Base-by-base conservation (phyloP, 1,140 invertebrate species). In the Pseudomyrmex dendroicus region DNA sequence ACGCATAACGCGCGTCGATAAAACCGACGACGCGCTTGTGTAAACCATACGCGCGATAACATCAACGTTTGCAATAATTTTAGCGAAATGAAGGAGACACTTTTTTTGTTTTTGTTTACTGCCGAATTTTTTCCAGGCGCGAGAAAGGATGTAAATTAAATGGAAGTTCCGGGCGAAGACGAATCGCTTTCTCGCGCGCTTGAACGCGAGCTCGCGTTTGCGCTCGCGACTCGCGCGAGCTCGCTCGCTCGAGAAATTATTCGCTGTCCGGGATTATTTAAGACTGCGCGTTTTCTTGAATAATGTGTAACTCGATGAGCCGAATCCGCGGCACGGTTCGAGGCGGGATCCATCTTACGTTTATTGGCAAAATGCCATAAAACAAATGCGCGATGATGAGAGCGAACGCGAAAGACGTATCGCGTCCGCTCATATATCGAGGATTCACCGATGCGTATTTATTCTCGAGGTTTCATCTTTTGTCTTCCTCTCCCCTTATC, bases 301-400 rank as follows among this genome's bases (percentile, higher is more conserved):
- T 80, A 80, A 80, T 80, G 76, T 80, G 76, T 61, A 72, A 80
- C 66, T 80, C 76, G 76, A 80, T 80, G 76, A 80, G 76, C 54
- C 76, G 76, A 80, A 80, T 70, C 76, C 66, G 76, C 54, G 76
- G 54, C 52, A 59, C 56, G 76, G 20, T 70, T 80, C 20, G 54
- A 80, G 66, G 66, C 22, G 66, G 56, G 76, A 80, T 80, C 76
- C 76, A 80, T 80, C 76, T 80, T 80, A 80, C 66, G 66, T 66
- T 80, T 80, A 80, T 80, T 80, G 76, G 76, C 76, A 7, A 61
- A 72, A 50, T 50, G 76, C 76, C 76, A 72, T 52, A 61, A 72
- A 80, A 72, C 76, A 44, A 52, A 72, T 48, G 66, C 44, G 76
- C 44, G 76, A 80, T 72, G 76, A 80, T 72, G 76, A 66, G 44